Conservation (phyloP, 2,888 invertebrate genomes). For the Heterodera filipjevi region DNA sequence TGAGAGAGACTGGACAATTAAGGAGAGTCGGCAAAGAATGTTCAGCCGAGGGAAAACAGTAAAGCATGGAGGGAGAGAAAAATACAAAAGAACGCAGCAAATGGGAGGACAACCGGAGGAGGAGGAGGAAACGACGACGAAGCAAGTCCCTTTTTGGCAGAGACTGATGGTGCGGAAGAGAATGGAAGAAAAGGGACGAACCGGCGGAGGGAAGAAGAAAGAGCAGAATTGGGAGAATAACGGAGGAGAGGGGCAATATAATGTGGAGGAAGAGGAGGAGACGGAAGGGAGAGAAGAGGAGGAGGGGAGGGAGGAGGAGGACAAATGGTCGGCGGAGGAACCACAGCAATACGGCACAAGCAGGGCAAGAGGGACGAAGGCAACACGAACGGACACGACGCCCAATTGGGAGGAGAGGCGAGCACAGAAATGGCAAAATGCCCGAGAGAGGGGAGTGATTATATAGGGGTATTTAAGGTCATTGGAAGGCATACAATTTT, state of each 20-base stretch:
- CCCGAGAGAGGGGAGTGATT: not conserved
- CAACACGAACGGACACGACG: not conserved
- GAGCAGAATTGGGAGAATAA: not conserved
- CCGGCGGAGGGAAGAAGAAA: not conserved
- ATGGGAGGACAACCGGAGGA: no score
- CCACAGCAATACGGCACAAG: not conserved
- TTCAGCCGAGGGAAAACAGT: not conserved
- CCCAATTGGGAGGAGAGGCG: not conserved
- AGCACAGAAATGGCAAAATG: not conserved
- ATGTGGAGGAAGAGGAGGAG: slow-evolving; percentile 25
- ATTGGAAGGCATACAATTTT: not conserved
- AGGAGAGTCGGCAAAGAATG: not conserved
- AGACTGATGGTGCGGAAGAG: slow-evolving; percentile 47
- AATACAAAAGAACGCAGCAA: no score
- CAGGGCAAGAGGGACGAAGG: not conserved
- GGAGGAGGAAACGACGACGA: slow-evolving; percentile 32
- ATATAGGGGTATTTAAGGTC: not conserved
- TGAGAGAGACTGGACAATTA: not conserved
- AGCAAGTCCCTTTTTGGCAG: slow-evolving; percentile 63
- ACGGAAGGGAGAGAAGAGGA: not conserved
- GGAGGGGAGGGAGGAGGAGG: not conserved
- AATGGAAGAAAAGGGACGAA: slow-evolving; percentile 13
- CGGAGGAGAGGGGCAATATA: not conserved
- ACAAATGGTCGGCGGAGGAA: not conserved
- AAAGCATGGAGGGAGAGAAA: not conserved